Evolutionary conservation across 2,888 invertebrate genomes (phyloP).

Genomic region (Ceraclea dissimilis): DNA sequence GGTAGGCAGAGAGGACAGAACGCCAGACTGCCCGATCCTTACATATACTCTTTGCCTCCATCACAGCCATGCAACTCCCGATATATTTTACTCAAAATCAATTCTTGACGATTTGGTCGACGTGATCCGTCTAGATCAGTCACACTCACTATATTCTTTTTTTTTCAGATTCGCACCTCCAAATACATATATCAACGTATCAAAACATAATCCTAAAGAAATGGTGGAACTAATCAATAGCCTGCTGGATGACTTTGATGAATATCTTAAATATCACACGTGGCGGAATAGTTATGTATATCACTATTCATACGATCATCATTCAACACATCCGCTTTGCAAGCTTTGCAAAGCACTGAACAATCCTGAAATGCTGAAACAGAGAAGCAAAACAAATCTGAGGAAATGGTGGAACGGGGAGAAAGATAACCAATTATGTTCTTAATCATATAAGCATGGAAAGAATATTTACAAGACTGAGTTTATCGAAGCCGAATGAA

Average conservation of each 20-base stretch:
- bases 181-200: conserved; percentile 37
- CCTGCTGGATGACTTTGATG: conserved; percentile 29
- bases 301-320: conserved; percentile 30
- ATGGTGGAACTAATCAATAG: conserved; percentile 34
- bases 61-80: too few species aligned
- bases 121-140: too few species aligned
- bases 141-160: too few species aligned
- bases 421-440: background rate
- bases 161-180: conserved; percentile 39
- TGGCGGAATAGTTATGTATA: conserved; percentile 40
- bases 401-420: conserved; percentile 16
- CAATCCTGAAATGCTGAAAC: background rate
- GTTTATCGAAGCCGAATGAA: too few species aligned
- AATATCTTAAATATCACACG: conserved; percentile 36
- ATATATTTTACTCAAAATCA: too few species aligned
- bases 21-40: too few species aligned
- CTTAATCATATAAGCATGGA: background rate
- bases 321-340: conserved; percentile 39
- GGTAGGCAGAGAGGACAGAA: too few species aligned
- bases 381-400: background rate
- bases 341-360: conserved; percentile 31
- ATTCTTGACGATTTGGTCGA: too few species aligned
- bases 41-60: too few species aligned
- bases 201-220: conserved; percentile 29
- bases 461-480: too few species aligned